Evolutionary conservation across 2,797 vertebrate genomes (phyloP), one percentile per base, ranked within the genome.

Genomic region (Pseudomugil gertrudae): DNA sequence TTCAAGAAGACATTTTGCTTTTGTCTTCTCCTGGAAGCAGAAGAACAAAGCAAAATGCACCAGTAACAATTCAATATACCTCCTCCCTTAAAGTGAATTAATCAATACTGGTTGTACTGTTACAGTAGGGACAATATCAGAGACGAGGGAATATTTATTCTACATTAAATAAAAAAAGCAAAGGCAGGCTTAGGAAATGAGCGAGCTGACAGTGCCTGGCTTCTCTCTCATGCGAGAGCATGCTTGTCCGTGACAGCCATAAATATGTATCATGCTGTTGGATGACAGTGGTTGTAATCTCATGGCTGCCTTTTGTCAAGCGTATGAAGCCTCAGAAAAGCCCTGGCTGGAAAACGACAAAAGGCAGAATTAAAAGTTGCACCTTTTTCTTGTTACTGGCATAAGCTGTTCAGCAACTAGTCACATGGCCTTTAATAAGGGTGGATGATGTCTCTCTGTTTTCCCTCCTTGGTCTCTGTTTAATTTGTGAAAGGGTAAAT

Each of bases 261-360:
- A 90, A 93, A 93, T 93, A 92, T 92, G 85, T 84, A 92, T 90
- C 68, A 51, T 47, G 59, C 81, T 72, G 64, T 45, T 50, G 78
- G 76, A 89, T 81, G 87, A 90, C 84, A 79, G 67, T 9, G 75
- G 90, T 91, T 69, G 66, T 85, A 85, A 92, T 92, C 86, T 73
- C 74, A 80, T 60, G 62, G 57, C 66, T 55, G 63, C 43, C 68
- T 84, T 84, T 83, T 89, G 86, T 81, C 10, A 9, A 70, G 71
- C 79, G 56, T 68, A 86, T 81, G 78, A 86, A 66, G 78, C 63
- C 76, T 13, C 40, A 71, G 63, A 78, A 69, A 63, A 59, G 13
- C 19, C 62, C 48, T 54, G 32, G 45, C 74, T 64, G 33, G 43
- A 45, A n/a, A 24, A 43, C 10, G 36, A 67, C 51, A 52, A 13